Base-by-base conservation (phyloP, 2,888 invertebrate species). In the Luffia ferchaultella region DNA sequence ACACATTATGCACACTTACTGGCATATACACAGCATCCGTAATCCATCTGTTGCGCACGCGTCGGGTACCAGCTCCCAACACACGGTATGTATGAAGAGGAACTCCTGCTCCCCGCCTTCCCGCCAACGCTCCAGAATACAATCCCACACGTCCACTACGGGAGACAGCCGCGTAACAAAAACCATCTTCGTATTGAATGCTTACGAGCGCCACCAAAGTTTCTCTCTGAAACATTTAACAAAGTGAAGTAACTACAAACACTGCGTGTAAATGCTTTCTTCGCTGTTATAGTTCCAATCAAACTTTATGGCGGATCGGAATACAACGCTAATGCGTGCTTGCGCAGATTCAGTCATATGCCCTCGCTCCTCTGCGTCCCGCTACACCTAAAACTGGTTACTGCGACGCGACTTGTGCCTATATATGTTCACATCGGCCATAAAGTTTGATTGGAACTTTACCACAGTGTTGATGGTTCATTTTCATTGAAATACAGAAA, bases 161-260 rank as follows among this genome's bases (percentile, higher is more conserved):
- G 0, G 88, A 84, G 16, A 89, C 73, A 0, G 85, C 74, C 1
- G 84, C 86, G 60, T 88, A 89, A 60, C 88, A 88, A 63, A 89
- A 89, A 7, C 86, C 83, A n/a, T 76, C 76, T 2, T 74, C 75
- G 0, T 85, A 76, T 64, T 87, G 87, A 16, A 88, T 70, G 44
- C 75, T 70, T 18, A 89, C 85, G 40, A 89, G 65, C 62, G 87
- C 87, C 12, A 86, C 74, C 47, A 89, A 71, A 0, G 85, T 75
- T 61, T 89, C 88, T 49, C 86, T 76, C 89, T 89, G 70, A 17
- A 79, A 73, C 46, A n/a, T n/a, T n/a, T n/a, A n/a, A 1, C 5
- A 44, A 2, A 16, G 17, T 44, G 17, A 16, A 16, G 2, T 2
- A 44, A 2, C 17, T 16, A 2, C 5, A 44, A 1, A 12, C 16